Percentiles rank a stretch among this genome's conserved stretches.
Evolutionary conservation across 2,888 invertebrate genomes (phyloP).

Genomic region (Notodromas monacha): DNA sequence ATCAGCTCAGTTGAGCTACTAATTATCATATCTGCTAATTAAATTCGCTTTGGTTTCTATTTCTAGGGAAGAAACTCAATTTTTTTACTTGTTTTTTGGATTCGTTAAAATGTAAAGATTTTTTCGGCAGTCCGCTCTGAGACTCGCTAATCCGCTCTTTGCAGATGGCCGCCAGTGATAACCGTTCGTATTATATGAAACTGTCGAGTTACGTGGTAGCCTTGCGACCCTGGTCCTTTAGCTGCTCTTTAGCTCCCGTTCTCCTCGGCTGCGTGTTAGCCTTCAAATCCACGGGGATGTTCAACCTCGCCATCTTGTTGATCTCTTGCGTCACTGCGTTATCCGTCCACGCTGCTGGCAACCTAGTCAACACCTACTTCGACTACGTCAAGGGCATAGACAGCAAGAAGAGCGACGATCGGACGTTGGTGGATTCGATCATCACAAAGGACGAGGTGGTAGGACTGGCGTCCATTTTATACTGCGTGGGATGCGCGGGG

Average conservation of each 20-base stretch:
- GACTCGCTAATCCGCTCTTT: too few species aligned
- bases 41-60: too few species aligned
- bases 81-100: too few species aligned
- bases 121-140: too few species aligned
- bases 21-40: too few species aligned
- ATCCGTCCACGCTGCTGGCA: slow-evolving; percentile 78
- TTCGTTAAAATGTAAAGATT: too few species aligned
- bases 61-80: too few species aligned
- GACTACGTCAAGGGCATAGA: slow-evolving; percentile 81
- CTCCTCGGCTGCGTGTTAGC: slow-evolving; percentile 59
- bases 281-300: slow-evolving; percentile 33
- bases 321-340: slow-evolving; percentile 54
- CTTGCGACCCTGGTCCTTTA: slow-evolving; percentile 68
- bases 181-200: slow-evolving; percentile 32
- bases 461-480: slow-evolving; percentile 54
- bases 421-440: slow-evolving; percentile 73
- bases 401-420: slow-evolving; percentile 51
- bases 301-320: slow-evolving; percentile 41
- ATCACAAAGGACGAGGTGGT: slow-evolving; percentile 49
- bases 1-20: too few species aligned
- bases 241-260: slow-evolving; percentile 64
- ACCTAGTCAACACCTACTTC: slow-evolving; percentile 81
- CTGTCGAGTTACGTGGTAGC: slow-evolving; percentile 58
- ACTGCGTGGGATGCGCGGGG: slow-evolving; percentile 49
- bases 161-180: too few species aligned